Base-by-base conservation (phyloP, 2,797 vertebrate genomes). In the Cynopterus sphinx region DNA sequence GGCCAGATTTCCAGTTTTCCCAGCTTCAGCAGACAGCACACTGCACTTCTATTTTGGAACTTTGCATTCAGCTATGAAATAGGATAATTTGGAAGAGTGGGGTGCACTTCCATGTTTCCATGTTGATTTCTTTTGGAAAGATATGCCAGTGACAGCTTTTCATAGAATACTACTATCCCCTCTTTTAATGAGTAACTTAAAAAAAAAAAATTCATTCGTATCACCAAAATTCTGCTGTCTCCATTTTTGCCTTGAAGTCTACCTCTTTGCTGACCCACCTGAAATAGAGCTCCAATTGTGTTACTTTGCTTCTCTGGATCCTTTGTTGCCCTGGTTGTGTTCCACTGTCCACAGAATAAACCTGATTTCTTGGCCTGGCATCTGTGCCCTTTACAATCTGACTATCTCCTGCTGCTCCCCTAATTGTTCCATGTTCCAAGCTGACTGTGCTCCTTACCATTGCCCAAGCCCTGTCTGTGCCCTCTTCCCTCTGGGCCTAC, bases 371-470 rank as follows among this genome's bases (percentile, higher is more conserved):
- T 28, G 70, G 41, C 28, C 73, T 91, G 87, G 79, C 94, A 93
- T 87, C 89, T 91, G 94, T 91, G 92, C 55, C 93, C 89, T 96
- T 87, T 78, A 28, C 31, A 57, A 94, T 67, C 73, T 92, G 92
- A 93, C 78, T 39, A 0, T 86, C 87, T 89, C 94, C 95, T 81
- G 91, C 93, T 63, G 97, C 8, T 96, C 16, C 36, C 65, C 70
- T 97, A 96, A 97, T 96, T 96, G 94, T 94, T 90, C 71, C 33
- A 4, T 41, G 94, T 96, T 97, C 89, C 87, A 59, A 55, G 87
- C 70, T 97, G 91, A 94, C 94, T 73, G 83, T 79, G 88, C 57
- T 71, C 65, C 74, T 73, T 67, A 33, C 16, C 6, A 1, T n/a
- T 75, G 89, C 46, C 71, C 84, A 85, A 79, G 87, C 84, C 91